Percentiles rank a stretch among this genome's conserved stretches.
Evolutionary conservation across 2,797 vertebrate species (phyloP).

Genomic region (Triplophysa bombifrons): DNA sequence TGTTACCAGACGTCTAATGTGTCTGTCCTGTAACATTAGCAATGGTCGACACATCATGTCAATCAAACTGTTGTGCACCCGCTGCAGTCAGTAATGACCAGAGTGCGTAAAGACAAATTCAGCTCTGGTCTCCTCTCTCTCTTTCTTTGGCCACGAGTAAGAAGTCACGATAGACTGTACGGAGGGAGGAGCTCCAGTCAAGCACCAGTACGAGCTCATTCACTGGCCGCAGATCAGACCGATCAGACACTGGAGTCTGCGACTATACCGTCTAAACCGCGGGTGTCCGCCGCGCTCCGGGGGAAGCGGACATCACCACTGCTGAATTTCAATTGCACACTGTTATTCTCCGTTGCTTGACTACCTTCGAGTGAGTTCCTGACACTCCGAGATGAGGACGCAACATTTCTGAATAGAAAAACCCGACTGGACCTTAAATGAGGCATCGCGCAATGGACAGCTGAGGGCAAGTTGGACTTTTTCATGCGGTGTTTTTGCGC

Average conservation of each 20-base stretch:
- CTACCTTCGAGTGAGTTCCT: neutral
- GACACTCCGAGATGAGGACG: neutral
- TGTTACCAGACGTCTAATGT: too few species aligned
- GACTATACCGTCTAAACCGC: neutral
- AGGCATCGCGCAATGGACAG: constrained; percentile 25
- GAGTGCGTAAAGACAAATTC: constrained; percentile 21
- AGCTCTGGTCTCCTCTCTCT: neutral
- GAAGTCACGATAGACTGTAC: constrained; percentile 21
- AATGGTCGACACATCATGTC: neutral
- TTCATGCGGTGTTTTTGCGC: constrained; percentile 40
- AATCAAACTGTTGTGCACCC: neutral
- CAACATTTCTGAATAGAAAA: neutral
- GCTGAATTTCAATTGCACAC: constrained; percentile 36
- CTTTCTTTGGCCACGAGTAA: neutral
- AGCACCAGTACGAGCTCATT: constrained; percentile 30
- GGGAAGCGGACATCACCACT: constrained; percentile 7
- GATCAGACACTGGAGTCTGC: constrained; percentile 4
- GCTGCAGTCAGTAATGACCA: constrained; percentile 2
- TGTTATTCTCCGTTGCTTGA: neutral
- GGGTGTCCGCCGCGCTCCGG: constrained; percentile 12
- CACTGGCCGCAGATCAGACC: constrained; percentile 5
- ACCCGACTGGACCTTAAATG: neutral
- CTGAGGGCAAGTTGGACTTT: constrained; percentile 31
- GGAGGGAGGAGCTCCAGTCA: constrained; percentile 51
- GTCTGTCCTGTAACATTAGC: neutral